A percentile compares a stretch with the other conserved stretches of the same genome.
These are phyloP conservation scores for Musca domestica DNA, from an alignment of 1,140 invertebrate genomes.

Conservation along the genomic window DNA sequence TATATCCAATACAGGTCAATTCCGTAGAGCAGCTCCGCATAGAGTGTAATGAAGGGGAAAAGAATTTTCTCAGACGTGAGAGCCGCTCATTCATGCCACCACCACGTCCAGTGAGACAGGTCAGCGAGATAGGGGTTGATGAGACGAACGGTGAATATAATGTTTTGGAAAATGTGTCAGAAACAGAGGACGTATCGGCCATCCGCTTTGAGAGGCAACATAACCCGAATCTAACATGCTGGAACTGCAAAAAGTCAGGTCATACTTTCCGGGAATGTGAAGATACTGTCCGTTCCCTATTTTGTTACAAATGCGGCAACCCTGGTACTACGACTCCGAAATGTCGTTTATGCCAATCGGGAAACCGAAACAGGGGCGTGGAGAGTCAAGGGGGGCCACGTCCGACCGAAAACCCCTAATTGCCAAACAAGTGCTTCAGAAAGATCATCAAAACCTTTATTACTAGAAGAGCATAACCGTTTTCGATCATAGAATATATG, in stretches of 20 bases:
- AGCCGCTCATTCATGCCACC: not conserved
- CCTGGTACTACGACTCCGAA: not conserved
- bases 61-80: not conserved
- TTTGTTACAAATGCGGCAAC: not conserved
- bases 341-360: not conserved
- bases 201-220: too few relatives aligned
- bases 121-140: too few relatives aligned
- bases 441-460: not conserved
- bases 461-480: not conserved
- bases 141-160: not conserved
- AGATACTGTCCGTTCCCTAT: not conserved
- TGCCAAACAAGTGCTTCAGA: too few relatives aligned
- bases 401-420: not conserved
- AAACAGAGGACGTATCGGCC: not conserved
- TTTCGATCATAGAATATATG: not conserved
- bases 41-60: not conserved
- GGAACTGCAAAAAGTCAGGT: not conserved
- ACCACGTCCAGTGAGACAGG: not conserved
- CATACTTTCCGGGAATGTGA: not conserved
- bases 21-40: too few relatives aligned
- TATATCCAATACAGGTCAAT: too few relatives aligned
- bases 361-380: not conserved
- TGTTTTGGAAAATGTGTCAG: not conserved
- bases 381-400: not conserved
- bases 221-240: not conserved